Evolutionary conservation across 1,140 invertebrate species (phyloP).

Genomic region (Listronotus bonariensis): DNA sequence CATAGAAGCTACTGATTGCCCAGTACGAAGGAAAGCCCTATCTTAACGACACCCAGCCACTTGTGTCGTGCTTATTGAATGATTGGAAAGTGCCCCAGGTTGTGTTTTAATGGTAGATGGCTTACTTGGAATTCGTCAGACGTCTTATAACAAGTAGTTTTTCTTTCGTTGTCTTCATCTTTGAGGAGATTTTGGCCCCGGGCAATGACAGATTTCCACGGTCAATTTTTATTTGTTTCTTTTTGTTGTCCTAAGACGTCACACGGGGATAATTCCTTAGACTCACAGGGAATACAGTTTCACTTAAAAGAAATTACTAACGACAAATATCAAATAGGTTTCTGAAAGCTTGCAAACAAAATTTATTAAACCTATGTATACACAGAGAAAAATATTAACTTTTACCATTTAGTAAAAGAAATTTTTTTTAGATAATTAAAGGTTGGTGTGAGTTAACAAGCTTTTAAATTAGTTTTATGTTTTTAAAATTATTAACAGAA

Average conservation of each 20-base stretch:
- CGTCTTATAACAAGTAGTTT: conserved; percentile 39
- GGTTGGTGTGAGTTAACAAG: no score
- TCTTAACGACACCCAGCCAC: conserved; percentile 36
- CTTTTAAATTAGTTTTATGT: no score
- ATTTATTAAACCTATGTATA: no score
- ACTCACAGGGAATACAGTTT: no score
- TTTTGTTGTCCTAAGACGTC: conserved; percentile 14
- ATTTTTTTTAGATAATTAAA: no score
- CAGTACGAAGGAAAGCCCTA: conserved; percentile 23
- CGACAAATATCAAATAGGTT: no score
- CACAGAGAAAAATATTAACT: no score
- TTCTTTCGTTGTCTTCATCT: conserved; percentile 27
- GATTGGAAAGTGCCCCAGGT: conserved; percentile 39
- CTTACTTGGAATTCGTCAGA: conserved; percentile 35
- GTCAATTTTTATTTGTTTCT: conserved; percentile 31
- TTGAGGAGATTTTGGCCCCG: conserved; percentile 31
- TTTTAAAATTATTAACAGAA: no score
- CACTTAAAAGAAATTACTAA: no score
- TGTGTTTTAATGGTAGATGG: conserved; percentile 42
- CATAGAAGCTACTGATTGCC: conserved; percentile 43
- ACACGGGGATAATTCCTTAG: neutral
- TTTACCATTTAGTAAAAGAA: no score
- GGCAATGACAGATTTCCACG: conserved; percentile 16
- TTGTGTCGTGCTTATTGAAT: conserved; percentile 42
- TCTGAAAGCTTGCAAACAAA: no score